Evolutionary conservation across 2,113 vertebrate species (phyloP), one percentile per base, ranked within the genome.

Genomic region (Oryzias melastigma): DNA sequence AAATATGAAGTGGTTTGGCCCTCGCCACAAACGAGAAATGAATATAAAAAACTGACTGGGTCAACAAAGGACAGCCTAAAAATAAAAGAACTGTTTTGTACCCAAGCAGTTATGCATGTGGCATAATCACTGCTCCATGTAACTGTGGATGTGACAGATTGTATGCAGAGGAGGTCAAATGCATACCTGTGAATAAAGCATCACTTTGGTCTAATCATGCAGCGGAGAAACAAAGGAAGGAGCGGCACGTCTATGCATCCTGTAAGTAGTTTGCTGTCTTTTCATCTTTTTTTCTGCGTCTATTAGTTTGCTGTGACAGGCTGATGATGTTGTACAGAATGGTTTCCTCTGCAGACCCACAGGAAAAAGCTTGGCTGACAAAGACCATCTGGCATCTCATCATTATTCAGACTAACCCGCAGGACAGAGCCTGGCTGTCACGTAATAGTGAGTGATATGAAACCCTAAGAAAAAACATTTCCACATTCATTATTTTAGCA

Each of bases 351-450:
- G 56, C 65, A 71, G 68, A 73, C 58, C 66, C 70, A 77, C 65
- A 53, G 62, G 51, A 75, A 61, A 42, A 78, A 57, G 57, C 2
- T 61, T 24, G 68, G 15, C 71, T 80, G 82, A 81, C 77, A 75
- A 68, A 74, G 73, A 80, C 75, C 84, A 86, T 88, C 82, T 88
- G 86, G 80, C 69, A 65, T 71, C 68, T 48, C 63, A 82, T 86
- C 82, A 76, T 86, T 78, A 84, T 80, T 81, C 84, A 76, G 69
- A 82, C 64, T 61, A 71, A 71, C 68, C 81, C 66, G 41, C 57
- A 71, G 73, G 79, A 75, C 51, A 79, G 44, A 83, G 68, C 16
- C 65, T 82, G 71, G 25, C 63, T 61, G 52, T 74, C 71, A 68
- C 48, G 49, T 71, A 62, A 48, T 50, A 53, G 43, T 27, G 60